A percentile compares a stretch with the other conserved stretches of the same genome.
Evolutionary conservation across 2,888 invertebrate genomes (phyloP).

Genomic region (Plutella xylostella): DNA sequence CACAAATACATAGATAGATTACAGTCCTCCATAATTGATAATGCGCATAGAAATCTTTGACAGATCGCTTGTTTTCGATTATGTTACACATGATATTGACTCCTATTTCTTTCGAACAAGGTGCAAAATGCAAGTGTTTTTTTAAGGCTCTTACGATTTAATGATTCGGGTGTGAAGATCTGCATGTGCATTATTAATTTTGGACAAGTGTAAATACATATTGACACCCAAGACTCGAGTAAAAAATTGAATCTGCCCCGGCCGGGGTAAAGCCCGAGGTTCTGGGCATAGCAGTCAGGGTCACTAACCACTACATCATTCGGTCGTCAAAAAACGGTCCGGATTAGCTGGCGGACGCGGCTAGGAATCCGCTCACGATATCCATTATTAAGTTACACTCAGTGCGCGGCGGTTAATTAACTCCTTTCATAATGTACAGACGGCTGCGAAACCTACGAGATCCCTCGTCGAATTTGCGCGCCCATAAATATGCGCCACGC

Average conservation of each 20-base stretch:
- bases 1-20: too few relatives aligned
- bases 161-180: too few relatives aligned
- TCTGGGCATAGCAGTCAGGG: not conserved
- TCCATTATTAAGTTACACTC: constrained; percentile 32
- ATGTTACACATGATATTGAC: too few relatives aligned
- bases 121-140: too few relatives aligned
- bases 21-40: too few relatives aligned
- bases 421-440: constrained; percentile 61
- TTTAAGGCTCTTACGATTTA: too few relatives aligned
- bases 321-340: constrained; percentile 5
- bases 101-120: too few relatives aligned
- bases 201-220: too few relatives aligned
- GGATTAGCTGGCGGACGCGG: not conserved
- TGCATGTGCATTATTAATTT: too few relatives aligned
- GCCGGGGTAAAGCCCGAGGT: not conserved
- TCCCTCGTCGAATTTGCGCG: constrained; percentile 55
- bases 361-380: constrained; percentile 12
- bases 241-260: not conserved
- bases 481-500: constrained; percentile 48
- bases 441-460: constrained; percentile 35
- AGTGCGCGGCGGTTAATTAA: constrained; percentile 58
- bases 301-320: constrained; percentile 1
- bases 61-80: too few relatives aligned
- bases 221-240: too few relatives aligned
- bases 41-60: too few relatives aligned